Evolutionary conservation across 2,888 invertebrate species (phyloP).

Genomic region (Drosophila acutilabella): DNA sequence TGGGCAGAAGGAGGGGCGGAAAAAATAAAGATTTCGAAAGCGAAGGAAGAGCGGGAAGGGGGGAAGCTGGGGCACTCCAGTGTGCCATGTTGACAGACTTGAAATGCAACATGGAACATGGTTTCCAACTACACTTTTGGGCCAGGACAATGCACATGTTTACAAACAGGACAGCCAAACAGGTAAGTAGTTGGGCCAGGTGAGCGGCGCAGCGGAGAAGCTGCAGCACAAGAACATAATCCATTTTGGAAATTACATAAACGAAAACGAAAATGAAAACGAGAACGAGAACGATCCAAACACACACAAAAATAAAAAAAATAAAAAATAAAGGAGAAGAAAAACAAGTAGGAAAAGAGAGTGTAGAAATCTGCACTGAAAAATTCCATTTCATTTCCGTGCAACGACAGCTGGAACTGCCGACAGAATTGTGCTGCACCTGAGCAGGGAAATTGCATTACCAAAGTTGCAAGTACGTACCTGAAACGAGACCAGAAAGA

Average conservation of each 20-base stretch:
- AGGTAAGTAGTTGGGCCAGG: background rate
- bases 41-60: too few relatives aligned
- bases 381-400: constrained; percentile 43
- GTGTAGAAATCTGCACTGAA: constrained; percentile 19
- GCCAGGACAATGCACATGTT: constrained; percentile 35
- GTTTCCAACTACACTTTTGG: constrained; percentile 35
- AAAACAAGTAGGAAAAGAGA: constrained; percentile 3
- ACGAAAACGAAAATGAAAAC: constrained; percentile 37
- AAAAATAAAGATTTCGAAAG: too few relatives aligned
- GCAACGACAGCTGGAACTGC: background rate
- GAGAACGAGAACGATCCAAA: constrained; percentile 6
- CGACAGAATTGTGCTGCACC: background rate
- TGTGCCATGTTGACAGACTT: constrained; percentile 46
- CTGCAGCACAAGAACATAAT: constrained; percentile 41
- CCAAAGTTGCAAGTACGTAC: constrained; percentile 19
- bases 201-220: background rate
- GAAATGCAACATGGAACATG: constrained; percentile 53
- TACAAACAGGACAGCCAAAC: background rate
- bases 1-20: background rate
- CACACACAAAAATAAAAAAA: background rate
- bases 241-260: constrained; percentile 67
- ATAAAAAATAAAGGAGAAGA: constrained; percentile 1
- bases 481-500: constrained; percentile 37
- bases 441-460: background rate
- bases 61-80: constrained; percentile 14